Evolutionary conservation across 2,797 vertebrate genomes (phyloP).

Genomic region (Salarias fasciatus): DNA sequence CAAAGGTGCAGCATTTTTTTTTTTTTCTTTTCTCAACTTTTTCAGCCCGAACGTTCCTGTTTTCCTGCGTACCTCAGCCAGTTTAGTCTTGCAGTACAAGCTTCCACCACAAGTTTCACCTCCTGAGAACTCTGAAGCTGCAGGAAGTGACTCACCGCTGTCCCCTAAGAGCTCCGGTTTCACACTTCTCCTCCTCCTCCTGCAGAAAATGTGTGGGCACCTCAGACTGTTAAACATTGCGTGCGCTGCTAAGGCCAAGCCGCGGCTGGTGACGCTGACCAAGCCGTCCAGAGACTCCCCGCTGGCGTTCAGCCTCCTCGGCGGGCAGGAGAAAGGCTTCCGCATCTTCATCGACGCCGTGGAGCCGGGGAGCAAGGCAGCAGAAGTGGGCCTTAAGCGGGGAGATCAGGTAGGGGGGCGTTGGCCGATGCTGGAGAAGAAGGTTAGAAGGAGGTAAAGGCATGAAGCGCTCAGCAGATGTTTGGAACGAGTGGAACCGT

Average conservation of each 20-base stretch:
- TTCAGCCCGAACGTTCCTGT: no score
- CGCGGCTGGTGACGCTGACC: slow-evolving; percentile 93
- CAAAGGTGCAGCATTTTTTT: neutral
- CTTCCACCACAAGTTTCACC: no score
- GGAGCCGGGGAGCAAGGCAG: slow-evolving; percentile 94
- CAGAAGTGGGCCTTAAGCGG: slow-evolving; percentile 94
- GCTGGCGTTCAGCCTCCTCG: slow-evolving; percentile 93
- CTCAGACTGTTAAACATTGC: slow-evolving; percentile 98
- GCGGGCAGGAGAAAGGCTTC: slow-evolving; percentile 97
- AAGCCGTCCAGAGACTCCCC: slow-evolving; percentile 96
- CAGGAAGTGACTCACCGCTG: no score
- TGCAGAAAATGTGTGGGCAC: slow-evolving; percentile 98
- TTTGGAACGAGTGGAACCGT: no score
- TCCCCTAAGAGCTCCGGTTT: neutral
- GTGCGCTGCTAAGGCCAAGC: slow-evolving; percentile 97
- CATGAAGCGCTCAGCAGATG: no score
- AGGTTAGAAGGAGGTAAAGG: no score
- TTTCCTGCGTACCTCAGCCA: no score
- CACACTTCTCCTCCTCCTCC: neutral
- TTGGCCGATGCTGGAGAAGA: no score
- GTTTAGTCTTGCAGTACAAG: no score
- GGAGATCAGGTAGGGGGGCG: slow-evolving; percentile 90
- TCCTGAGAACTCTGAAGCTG: no score
- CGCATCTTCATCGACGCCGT: slow-evolving; percentile 97
- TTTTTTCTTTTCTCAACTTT: no score